Evolutionary conservation across 2,888 invertebrate species (phyloP), one percentile per base, ranked within the genome.

Genomic region (Epistrophe eligans): DNA sequence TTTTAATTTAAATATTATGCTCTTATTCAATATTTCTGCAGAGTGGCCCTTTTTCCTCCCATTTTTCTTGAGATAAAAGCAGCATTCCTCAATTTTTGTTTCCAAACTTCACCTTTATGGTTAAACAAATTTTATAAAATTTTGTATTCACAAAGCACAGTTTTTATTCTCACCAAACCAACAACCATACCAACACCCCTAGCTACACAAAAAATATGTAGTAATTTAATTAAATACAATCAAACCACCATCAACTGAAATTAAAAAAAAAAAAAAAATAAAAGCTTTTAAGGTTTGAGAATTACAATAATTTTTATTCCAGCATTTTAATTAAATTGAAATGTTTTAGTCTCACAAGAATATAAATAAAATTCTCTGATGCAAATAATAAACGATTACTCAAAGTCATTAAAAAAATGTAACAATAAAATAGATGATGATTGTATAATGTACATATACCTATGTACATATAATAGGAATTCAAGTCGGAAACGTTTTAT

Each of bases 401-500:
- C 52, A 50, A 64, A 50, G 32, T 19, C 50, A 62, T 52, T 19
- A 52, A 74, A 52, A 48, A 50, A 60, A 15, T 43, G 58, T 48
- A 28, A 62, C 48, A 74, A 79, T 74, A 79, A 84, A 79, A 84
- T 57, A 62, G 57, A 62, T 19, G 76, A 71, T 40, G 58, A 57
- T 43, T 15, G 38, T 38, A 24, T 24, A 24, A 24, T 10, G 38
- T 71, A 28, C 5, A 32, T 32, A 32, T 32, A 24, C 24, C 24
- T 24, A 24, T 24, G 24, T 3, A 24, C 24, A 1, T 8, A 64
- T 71, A 76, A 76, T 72, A 79, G 71, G 57, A 77, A 77, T 80
- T 32, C 64, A 57, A 48, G 55, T 71, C 64, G 52, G 48, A 58
- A 72, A 43, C 60, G 72, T 79, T 84, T 73, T 40, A 48, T 66